phyloP scores from a whole-genome alignment of 2,888 invertebrate species.

The Megalurothrips usitatus region DNA sequence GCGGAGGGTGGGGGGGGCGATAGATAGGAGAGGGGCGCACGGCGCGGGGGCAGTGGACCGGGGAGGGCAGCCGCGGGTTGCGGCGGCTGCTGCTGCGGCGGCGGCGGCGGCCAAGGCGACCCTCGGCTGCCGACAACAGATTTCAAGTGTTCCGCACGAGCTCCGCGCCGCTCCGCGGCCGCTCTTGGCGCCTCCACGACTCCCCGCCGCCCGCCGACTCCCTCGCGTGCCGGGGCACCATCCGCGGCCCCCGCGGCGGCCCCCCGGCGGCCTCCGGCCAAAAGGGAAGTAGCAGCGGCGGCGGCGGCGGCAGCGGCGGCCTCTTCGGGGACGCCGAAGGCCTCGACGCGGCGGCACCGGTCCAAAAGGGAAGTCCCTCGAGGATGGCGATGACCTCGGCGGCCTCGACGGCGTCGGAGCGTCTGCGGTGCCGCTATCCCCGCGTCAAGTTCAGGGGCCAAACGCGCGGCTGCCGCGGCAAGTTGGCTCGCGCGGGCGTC shows the following conservation, averaged over 20 bases:
- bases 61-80: neutral
- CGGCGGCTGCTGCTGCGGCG: neutral
- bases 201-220: no score
- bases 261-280: neutral
- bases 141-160: constrained; percentile 22
- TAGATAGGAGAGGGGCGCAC: neutral
- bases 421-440: no score
- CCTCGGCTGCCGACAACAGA: neutral
- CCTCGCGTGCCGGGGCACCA: neutral
- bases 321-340: neutral
- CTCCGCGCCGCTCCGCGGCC: neutral
- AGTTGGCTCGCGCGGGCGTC: no score
- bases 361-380: no score
- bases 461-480: no score
- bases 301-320: neutral
- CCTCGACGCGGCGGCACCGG: no score
- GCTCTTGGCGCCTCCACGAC: neutral
- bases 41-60: neutral
- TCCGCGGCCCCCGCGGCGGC: neutral
- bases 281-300: neutral
- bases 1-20: neutral
- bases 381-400: no score
- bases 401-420: no score
- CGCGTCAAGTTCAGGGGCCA: no score
- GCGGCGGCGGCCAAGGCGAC: neutral